These are phyloP conservation scores for Neelides sp. DNA, from an alignment of 1,140 invertebrate genomes.

Conservation along the genomic window DNA sequence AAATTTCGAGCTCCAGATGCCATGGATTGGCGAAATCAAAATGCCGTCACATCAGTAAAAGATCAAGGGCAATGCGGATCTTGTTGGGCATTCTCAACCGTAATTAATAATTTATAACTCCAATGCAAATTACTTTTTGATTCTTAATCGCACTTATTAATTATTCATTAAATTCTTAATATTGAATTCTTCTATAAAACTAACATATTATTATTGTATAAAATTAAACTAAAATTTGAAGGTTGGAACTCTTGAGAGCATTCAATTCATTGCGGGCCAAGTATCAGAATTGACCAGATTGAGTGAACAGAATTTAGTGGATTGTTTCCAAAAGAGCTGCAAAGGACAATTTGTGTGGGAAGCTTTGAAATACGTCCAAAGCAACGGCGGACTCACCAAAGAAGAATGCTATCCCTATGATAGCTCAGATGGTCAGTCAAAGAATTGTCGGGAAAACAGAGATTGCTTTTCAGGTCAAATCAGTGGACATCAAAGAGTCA, in stretches of 20 bases:
- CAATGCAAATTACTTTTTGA: too few species aligned
- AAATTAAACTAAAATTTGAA: too few species aligned
- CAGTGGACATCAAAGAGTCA: conserved; percentile 51
- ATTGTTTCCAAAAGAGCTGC: conserved; percentile 70
- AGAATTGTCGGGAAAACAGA: conserved; percentile 53
- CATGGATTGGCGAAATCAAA: conserved; percentile 38
- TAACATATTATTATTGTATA: too few species aligned
- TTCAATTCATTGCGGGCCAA: too few species aligned
- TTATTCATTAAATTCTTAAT: too few species aligned
- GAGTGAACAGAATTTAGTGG: conserved; percentile 96
- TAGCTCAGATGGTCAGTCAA: conserved; percentile 48
- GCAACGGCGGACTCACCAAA: conserved; percentile 79
- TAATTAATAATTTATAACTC: too few species aligned
- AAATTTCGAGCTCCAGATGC: conserved; percentile 32
- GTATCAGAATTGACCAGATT: conserved; percentile 47
- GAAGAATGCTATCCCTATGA: conserved; percentile 82
- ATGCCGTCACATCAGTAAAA: conserved; percentile 39
- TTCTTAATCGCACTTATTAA: too few species aligned
- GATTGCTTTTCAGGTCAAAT: conserved; percentile 70
- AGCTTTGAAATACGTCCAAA: conserved; percentile 79
- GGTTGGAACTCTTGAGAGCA: too few species aligned
- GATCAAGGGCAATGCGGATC: conserved; percentile 36
- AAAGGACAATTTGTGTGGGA: conserved; percentile 87
- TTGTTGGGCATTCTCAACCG: conserved; percentile 36
- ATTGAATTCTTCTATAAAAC: too few species aligned